These are phyloP conservation scores for Podarcis siculus DNA, from an alignment of 2,797 vertebrate genomes.

Conservation along the genomic window DNA sequence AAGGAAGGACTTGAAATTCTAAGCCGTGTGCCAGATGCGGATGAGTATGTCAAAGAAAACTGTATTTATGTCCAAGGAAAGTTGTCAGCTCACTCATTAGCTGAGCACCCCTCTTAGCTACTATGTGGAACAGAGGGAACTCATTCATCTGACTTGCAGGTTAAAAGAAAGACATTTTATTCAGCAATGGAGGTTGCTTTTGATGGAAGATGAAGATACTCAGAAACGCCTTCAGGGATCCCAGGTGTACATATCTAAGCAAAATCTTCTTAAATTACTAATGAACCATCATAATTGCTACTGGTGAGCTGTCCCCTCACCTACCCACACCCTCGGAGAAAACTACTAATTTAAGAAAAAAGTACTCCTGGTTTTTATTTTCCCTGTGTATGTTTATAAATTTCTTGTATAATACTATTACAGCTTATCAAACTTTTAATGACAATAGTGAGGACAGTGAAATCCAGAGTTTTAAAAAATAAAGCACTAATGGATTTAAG, in stretches of 20 bases:
- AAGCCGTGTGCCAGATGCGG: slow-evolving; percentile 70
- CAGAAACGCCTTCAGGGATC: slow-evolving; percentile 47
- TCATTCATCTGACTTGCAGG: slow-evolving; percentile 56
- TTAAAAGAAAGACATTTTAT: slow-evolving; percentile 48
- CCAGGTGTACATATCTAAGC: slow-evolving; percentile 44
- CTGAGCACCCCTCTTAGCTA: slow-evolving; percentile 42
- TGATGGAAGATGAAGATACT: slow-evolving; percentile 58
- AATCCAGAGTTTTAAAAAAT: slow-evolving; percentile 44
- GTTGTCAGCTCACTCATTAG: slow-evolving; percentile 62
- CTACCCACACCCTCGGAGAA: slow-evolving; percentile 31
- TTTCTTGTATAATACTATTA: slow-evolving; percentile 38
- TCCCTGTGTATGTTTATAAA: neutral
- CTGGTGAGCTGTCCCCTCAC: slow-evolving; percentile 35
- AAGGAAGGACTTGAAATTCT: slow-evolving; percentile 63
- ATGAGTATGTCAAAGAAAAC: slow-evolving; percentile 69
- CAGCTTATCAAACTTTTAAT: slow-evolving; percentile 68
- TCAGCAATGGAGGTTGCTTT: slow-evolving; percentile 51
- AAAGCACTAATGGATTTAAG: slow-evolving; percentile 5
- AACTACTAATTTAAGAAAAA: slow-evolving; percentile 41
- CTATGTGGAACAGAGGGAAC: slow-evolving; percentile 49
- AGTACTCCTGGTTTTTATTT: neutral
- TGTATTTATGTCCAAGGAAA: slow-evolving; percentile 63
- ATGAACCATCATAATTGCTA: slow-evolving; percentile 46
- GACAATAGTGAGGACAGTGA: slow-evolving; percentile 41
- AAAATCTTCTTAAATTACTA: slow-evolving; percentile 12